These are phyloP conservation scores for Oceanodroma tethys DNA, from an alignment of 2,113 vertebrate genomes.

Conservation along the genomic window DNA sequence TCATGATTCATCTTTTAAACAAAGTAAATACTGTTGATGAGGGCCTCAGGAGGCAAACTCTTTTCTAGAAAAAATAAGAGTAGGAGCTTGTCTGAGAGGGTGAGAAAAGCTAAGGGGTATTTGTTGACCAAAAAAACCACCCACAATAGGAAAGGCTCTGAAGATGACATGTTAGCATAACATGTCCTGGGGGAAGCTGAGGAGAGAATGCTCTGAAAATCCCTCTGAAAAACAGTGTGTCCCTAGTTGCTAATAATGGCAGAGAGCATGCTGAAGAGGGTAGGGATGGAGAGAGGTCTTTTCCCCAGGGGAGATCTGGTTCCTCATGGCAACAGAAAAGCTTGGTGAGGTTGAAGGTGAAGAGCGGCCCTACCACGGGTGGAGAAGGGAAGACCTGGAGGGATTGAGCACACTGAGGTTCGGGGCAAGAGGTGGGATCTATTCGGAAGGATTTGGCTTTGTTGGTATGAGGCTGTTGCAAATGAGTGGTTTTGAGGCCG, in stretches of 20 bases:
- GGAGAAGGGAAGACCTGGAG: not conserved
- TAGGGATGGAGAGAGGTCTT: not conserved
- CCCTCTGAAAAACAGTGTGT: not conserved
- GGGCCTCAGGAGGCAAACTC: not conserved
- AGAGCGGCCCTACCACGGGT: not conserved
- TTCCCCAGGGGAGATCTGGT: not conserved
- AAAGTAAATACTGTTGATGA: not conserved
- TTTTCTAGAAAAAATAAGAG: not conserved
- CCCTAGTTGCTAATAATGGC: not conserved
- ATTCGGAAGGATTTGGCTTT: not conserved
- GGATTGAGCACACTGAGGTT: not conserved
- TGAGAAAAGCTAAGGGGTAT: not conserved
- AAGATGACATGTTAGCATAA: not conserved
- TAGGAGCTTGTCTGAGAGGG: not conserved
- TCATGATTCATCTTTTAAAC: not conserved
- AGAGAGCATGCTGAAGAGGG: not conserved
- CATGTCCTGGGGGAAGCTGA: not conserved
- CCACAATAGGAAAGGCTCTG: not conserved
- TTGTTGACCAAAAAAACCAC: not conserved
- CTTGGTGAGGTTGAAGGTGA: not conserved
- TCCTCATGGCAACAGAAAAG: not conserved
- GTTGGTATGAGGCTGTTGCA: not conserved
- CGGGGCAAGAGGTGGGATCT: not conserved
- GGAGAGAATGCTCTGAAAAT: not conserved
- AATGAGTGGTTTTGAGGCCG: too few relatives aligned